Base-by-base conservation (phyloP, 2,797 vertebrate genomes). In the Tinamus major region DNA sequence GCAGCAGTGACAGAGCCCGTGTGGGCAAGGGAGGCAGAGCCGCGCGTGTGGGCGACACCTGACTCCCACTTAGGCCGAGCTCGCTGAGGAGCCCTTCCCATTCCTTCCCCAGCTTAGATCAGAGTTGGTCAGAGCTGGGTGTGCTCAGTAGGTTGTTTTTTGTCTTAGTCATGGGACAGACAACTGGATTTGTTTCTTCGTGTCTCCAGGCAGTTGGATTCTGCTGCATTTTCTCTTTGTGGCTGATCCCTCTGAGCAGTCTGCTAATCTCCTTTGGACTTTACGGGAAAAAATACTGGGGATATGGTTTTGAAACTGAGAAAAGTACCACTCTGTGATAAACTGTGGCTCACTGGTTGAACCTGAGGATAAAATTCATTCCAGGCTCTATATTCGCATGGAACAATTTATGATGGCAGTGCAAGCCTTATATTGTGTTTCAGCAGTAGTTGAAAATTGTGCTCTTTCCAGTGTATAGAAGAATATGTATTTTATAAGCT, bases 321-420 rank as follows among this genome's bases (percentile, higher is more conserved):
- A 95, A 93, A 92, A 92, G 46, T 80, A 48, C 61, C 44, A 46
- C 44, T 15, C 90, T 84, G 64, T 94, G 89, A 94, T 95, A 91
- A 96, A 87, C 74, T 87, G 81, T 91, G 55, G 69, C 48, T 78
- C 85, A 76, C 79, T 37, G 41, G 9, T 83, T 92, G 89, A 94
- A 96, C 72, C 68, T 39, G 85, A 91, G 68, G 56, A 89, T 94
- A 65, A 85, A 89, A 95, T 93, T 97, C 53, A 76, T 94, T 95
- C 90, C 93, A 87, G 93, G 87, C 72, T 14, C 49, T 61, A 6
- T 51, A n/a, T 85, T 96, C 53, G 3, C 90, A 87, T 90, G 91
- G 74, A 91, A 91, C 55, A 84, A 79, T 93, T 95, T 94, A 76
- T 96, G 91, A 92, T 92, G 87, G 63, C 92, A 94, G 64, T 62